Base-by-base conservation (phyloP, 2,113 vertebrate species). In the Origma solitaria region DNA sequence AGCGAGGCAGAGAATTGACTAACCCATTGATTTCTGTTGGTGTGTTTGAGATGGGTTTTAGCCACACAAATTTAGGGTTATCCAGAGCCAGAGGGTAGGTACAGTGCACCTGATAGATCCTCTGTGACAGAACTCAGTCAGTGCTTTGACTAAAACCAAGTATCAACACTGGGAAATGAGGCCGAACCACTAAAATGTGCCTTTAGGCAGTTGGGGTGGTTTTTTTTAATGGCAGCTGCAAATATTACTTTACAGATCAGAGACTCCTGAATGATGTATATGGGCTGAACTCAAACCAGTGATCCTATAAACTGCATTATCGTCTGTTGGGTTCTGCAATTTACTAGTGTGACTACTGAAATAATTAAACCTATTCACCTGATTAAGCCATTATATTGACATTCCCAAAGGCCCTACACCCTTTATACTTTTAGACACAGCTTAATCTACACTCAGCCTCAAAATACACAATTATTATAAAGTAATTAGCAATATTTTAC, bases 51-150 rank as follows among this genome's bases (percentile, higher is more conserved):
- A 88, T 68, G 77, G 57, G 65, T 35, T 94, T 85, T 68, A 91
- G 90, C 37, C 75, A 82, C 30, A 76, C 19, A 81, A 47, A 58
- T 82, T 25, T 60, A 78, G 91, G 82, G 91, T 85, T 88, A 87
- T 42, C 24, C 64, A 88, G 50, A 91, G 82, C 86, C 86, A 86
- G 90, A 86, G 94, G 85, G 81, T 9, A 88, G 81, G 53, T 68
- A 61, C 18, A 78, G 20, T 75, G 56, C 31, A 94, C 92, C 81
- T 95, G 82, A 95, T 0, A 82, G 64, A 96, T 84, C 23, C 66
- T 60, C 45, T 86, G 61, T 92, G 94, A 95, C 94, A 97, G 81
- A 94, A 92, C 22, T 92, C 86, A 96, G 78, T 33, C 90, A 73
- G 15, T 38, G 82, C 53, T 95, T 71, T 65, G 40, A 94, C 54